Conservation (phyloP, 2,113 vertebrate species). For the Trinectes maculatus region DNA sequence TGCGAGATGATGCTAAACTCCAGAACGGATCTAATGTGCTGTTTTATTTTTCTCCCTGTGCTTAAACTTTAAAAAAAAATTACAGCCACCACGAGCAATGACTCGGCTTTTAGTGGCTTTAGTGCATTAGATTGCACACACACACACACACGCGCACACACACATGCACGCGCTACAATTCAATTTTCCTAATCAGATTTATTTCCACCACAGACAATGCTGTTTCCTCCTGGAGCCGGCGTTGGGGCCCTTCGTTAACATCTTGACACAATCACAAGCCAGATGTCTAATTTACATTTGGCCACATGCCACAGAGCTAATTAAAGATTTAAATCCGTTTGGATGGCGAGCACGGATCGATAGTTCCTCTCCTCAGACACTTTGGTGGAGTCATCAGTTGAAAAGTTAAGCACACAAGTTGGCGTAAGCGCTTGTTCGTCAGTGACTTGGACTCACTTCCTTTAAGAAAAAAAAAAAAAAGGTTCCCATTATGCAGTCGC, state of each 20-base stretch:
- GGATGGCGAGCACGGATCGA: slow-evolving; percentile 66
- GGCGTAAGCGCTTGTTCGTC: slow-evolving; percentile 4
- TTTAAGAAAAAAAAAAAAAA: slow-evolving; percentile 1
- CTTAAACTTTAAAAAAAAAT: slow-evolving; percentile 17
- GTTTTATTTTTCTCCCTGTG: too few species aligned
- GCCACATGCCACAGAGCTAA: slow-evolving; percentile 63
- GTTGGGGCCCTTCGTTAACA: slow-evolving; percentile 59
- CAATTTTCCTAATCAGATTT: slow-evolving; percentile 64
- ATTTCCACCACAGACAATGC: slow-evolving; percentile 53
- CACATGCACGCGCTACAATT: slow-evolving; percentile 35
- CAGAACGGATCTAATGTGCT: slow-evolving; percentile 19
- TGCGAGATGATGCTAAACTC: slow-evolving; percentile 23
- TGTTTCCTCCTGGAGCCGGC: slow-evolving; percentile 49
- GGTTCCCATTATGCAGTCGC: slow-evolving; percentile 30
- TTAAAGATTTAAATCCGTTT: slow-evolving; percentile 74
- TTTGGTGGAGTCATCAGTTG: slow-evolving; percentile 67
- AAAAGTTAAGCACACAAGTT: slow-evolving; percentile 54
- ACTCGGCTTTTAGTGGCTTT: slow-evolving; percentile 44
- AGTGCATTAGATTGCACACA: slow-evolving; percentile 43
- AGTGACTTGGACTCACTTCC: slow-evolving; percentile 10
- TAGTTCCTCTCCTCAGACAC: slow-evolving; percentile 62
- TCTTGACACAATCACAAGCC: slow-evolving; percentile 65
- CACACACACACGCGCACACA: slow-evolving; percentile 6
- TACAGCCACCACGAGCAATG: slow-evolving; percentile 22
- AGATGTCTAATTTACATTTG: slow-evolving; percentile 73